Evolutionary conservation across 2,113 vertebrate species (phyloP).

Genomic region (Passerina amoena): DNA sequence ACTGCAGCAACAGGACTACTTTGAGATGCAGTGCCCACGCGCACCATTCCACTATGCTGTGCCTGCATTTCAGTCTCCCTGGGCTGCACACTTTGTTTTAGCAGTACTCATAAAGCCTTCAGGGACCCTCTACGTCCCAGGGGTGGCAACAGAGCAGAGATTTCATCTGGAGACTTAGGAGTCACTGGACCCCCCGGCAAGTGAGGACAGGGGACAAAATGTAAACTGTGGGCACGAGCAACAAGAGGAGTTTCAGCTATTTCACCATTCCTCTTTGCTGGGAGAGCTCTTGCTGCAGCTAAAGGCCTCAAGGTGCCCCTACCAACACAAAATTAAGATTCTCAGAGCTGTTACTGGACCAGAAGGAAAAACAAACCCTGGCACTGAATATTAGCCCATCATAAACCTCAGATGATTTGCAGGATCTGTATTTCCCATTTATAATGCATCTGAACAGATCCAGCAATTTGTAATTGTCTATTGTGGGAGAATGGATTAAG

Average conservation of each 20-base stretch:
- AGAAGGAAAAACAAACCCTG: neutral
- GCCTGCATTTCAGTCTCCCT: neutral
- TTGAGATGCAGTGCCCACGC: neutral
- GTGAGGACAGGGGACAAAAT: neutral
- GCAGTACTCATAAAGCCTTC: neutral
- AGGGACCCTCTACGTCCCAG: neutral
- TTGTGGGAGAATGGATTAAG: neutral
- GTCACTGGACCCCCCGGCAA: neutral
- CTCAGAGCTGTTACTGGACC: neutral
- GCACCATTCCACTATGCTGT: neutral
- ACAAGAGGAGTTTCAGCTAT: neutral
- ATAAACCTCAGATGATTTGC: neutral
- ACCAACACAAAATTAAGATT: neutral
- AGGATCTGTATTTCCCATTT: neutral
- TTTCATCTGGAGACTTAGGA: neutral
- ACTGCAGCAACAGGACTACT: conserved; percentile 9
- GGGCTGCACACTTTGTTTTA: neutral
- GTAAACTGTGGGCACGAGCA: fast-evolving
- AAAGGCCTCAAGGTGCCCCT: neutral
- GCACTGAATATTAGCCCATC: fast-evolving
- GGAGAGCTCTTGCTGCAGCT: neutral
- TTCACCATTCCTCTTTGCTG: neutral
- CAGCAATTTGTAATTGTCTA: neutral
- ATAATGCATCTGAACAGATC: neutral
- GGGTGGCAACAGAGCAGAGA: neutral